A percentile compares a stretch with the other conserved stretches of the same genome.
Evolutionary conservation across 2,888 invertebrate genomes (phyloP).

Genomic region (Dryobota labecula): DNA sequence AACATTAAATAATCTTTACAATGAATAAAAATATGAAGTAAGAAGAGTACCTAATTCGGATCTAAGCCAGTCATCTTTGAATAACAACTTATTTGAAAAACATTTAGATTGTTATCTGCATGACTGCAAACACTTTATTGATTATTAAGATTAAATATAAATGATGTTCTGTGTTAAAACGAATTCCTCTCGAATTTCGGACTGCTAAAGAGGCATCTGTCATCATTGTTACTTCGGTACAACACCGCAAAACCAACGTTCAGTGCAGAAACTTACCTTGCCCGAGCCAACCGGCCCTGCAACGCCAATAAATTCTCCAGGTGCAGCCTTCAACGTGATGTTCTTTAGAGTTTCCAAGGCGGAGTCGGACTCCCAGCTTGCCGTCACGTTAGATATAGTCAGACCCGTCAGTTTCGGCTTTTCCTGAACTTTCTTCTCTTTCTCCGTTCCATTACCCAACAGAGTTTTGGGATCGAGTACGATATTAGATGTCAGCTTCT

Average conservation of each 20-base stretch:
- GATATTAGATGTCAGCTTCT: conserved; percentile 56
- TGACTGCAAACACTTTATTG: neutral
- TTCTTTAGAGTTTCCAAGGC: conserved; percentile 89
- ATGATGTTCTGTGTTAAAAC: neutral
- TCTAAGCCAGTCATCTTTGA: neutral
- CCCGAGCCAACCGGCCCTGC: conserved; percentile 94
- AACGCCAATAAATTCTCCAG: conserved; percentile 92
- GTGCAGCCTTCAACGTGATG: conserved; percentile 86
- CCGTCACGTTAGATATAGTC: conserved; percentile 82
- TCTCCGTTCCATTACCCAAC: conserved; percentile 36
- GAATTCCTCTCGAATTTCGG: neutral
- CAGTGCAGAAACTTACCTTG: conserved; percentile 84
- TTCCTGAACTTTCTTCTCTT: conserved; percentile 33
- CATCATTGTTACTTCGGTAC: neutral
- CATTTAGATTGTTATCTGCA: neutral
- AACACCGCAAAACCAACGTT: neutral
- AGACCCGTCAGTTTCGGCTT: conserved; percentile 70
- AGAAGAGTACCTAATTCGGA: neutral
- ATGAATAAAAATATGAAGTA: neutral
- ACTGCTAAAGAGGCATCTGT: neutral
- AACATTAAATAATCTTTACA: neutral
- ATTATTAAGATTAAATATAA: neutral
- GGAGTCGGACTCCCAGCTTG: conserved; percentile 82
- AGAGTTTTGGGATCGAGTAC: conserved; percentile 41
- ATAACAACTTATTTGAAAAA: conserved; percentile 24